Evolutionary conservation across 2,888 invertebrate genomes (phyloP).

Genomic region (Mythimna ferrago): DNA sequence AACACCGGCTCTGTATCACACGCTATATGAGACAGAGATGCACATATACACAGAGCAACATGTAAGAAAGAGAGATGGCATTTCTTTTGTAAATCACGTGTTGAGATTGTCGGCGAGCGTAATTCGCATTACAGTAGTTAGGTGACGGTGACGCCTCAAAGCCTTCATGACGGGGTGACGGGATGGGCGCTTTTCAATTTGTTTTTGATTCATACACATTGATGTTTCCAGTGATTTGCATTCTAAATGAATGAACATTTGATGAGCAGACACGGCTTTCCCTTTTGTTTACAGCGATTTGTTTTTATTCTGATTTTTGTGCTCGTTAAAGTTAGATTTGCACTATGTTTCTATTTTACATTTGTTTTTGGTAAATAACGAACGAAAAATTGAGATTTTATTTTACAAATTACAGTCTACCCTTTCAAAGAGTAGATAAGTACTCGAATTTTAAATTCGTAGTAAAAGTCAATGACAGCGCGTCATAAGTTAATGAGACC

Average conservation of each 20-base stretch:
- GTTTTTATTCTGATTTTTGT: conserved; percentile 18
- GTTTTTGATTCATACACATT: conserved; percentile 59
- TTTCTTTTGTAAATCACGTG: conserved; percentile 58
- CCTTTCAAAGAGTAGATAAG: background rate
- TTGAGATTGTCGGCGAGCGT: conserved; percentile 54
- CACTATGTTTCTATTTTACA: background rate
- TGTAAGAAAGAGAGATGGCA: conserved; percentile 53
- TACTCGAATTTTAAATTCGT: conserved; percentile 17
- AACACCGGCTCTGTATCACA: conserved; percentile 66
- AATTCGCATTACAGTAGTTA: conserved; percentile 68
- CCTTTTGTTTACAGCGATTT: conserved; percentile 35
- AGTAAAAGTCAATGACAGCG: conserved; percentile 9
- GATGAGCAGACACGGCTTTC: conserved; percentile 32
- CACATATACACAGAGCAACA: conserved; percentile 34
- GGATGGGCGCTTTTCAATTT: conserved; percentile 42
- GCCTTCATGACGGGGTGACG: conserved; percentile 27
- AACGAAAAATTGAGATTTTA: background rate
- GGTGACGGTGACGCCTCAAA: conserved; percentile 41
- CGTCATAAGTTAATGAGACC: conserved; percentile 55
- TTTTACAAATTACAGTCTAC: conserved; percentile 1
- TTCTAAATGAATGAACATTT: conserved; percentile 54
- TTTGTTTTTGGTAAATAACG: conserved; percentile 5
- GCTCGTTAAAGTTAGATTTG: conserved; percentile 37
- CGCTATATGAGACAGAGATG: conserved; percentile 65
- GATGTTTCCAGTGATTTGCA: conserved; percentile 58